Evolutionary conservation across 2,888 invertebrate species (phyloP).

Genomic region (Lumbricus terrestris): DNA sequence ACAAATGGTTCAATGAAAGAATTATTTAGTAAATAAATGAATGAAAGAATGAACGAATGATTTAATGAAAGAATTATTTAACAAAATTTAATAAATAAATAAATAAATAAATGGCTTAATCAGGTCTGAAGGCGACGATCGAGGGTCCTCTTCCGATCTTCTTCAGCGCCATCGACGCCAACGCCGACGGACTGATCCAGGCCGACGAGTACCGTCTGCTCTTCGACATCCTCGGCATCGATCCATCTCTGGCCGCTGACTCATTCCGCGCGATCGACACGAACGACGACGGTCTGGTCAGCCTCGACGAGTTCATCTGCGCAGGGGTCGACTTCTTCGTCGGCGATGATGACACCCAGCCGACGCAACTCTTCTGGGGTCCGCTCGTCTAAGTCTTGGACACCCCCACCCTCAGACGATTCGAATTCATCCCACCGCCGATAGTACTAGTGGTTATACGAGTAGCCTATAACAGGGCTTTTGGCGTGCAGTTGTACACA

Average conservation of each 20-base stretch:
- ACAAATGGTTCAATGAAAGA: too few species aligned
- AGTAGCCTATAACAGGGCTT: too few species aligned
- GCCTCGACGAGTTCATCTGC: conserved; percentile 44
- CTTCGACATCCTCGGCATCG: conserved; percentile 38
- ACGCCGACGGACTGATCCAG: conserved; percentile 37
- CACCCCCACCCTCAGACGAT: background rate
- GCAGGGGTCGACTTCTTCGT: conserved; percentile 50
- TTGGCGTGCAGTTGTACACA: too few species aligned
- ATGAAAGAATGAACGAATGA: too few species aligned
- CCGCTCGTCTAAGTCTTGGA: conserved; percentile 34
- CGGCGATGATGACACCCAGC: conserved; percentile 39
- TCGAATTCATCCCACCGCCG: background rate
- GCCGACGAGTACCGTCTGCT: conserved; percentile 35
- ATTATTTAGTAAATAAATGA: too few species aligned
- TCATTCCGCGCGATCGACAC: conserved; percentile 45
- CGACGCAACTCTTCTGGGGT: conserved; percentile 41
- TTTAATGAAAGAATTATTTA: background rate
- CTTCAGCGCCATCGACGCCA: conserved; percentile 39
- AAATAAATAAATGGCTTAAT: background rate
- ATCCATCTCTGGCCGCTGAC: conserved; percentile 29
- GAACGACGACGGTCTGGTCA: conserved; percentile 43
- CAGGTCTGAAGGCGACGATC: conserved; percentile 27
- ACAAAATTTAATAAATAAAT: background rate
- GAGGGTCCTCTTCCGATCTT: conserved; percentile 39
- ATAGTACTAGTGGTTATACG: too few species aligned